Percentiles rank a stretch among this genome's conserved stretches.
phyloP scores from a whole-genome alignment of 2,888 invertebrate genomes.

The Chalcis sispes region DNA sequence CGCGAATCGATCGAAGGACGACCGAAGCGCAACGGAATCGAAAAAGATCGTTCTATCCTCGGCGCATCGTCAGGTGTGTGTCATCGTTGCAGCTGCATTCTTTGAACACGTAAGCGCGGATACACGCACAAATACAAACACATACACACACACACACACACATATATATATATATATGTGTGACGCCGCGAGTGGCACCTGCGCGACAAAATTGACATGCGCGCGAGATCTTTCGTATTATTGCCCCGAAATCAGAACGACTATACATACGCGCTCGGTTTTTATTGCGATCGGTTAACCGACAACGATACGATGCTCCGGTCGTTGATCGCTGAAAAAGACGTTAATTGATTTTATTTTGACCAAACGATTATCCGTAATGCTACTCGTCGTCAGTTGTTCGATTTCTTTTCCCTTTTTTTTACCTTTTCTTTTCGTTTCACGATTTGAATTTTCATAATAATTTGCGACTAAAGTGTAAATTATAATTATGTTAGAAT shows the following conservation, averaged over 20 bases:
- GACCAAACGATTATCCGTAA: no score
- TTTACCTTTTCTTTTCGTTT: no score
- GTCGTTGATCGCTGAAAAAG: not conserved
- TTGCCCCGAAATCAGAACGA: slow-evolving; percentile 40
- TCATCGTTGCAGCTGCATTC: slow-evolving; percentile 33
- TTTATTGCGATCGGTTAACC: not conserved
- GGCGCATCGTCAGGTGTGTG: slow-evolving; percentile 41
- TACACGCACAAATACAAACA: not conserved
- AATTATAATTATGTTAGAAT: no score
- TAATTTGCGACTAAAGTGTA: no score
- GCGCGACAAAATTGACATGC: slow-evolving; percentile 34
- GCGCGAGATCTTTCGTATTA: no score
- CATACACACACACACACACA: no score
- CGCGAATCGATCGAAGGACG: no score
- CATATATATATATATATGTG: no score
- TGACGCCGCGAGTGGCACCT: slow-evolving; percentile 51
- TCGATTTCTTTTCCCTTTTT: no score
- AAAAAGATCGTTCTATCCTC: not conserved
- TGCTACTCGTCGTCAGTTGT: no score
- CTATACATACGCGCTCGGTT: not conserved
- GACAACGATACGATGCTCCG: not conserved
- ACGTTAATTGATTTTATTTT: slow-evolving; percentile 11
- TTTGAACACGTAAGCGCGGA: slow-evolving; percentile 26
- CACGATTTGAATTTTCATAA: no score
- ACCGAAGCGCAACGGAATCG: no score